Percentiles rank a stretch among this genome's conserved stretches.
These are phyloP conservation scores for Micrasema longulum DNA, from an alignment of 1,140 invertebrate genomes.

Conservation along the genomic window DNA sequence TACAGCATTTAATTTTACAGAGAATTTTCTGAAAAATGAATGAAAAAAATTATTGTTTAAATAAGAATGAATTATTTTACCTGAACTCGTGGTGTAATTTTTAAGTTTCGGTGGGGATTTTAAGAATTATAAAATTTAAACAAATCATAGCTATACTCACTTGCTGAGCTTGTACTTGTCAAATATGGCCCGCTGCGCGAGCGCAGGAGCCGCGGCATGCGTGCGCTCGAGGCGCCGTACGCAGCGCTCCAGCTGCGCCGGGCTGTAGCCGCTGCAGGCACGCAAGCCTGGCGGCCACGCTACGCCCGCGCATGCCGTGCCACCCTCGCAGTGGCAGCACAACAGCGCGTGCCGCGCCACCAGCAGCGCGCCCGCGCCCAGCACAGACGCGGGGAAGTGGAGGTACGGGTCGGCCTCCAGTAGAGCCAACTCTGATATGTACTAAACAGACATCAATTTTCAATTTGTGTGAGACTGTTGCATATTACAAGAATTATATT, in stretches of 20 bases:
- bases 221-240: conserved; percentile 76
- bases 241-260: conserved; percentile 77
- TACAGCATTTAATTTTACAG: no score
- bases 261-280: conserved; percentile 75
- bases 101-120: no score
- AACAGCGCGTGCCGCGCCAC: conserved; percentile 71
- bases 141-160: conserved; percentile 64
- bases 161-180: conserved; percentile 87
- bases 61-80: no score
- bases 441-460: no score
- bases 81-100: no score
- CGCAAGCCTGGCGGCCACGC: conserved; percentile 75
- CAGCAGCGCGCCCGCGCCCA: conserved; percentile 85
- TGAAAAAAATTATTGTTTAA: no score
- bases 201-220: conserved; percentile 73
- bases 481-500: no score
- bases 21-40: no score
- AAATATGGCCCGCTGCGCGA: conserved; percentile 83
- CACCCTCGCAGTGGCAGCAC: conserved; percentile 46
- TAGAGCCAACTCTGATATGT: conserved; percentile 86
- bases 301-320: background rate
- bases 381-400: conserved; percentile 84
- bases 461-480: no score
- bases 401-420: conserved; percentile 89
- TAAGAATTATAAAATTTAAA: no score